Base-by-base conservation (phyloP, 2,888 invertebrate species). In the Drosophila limbata region DNA sequence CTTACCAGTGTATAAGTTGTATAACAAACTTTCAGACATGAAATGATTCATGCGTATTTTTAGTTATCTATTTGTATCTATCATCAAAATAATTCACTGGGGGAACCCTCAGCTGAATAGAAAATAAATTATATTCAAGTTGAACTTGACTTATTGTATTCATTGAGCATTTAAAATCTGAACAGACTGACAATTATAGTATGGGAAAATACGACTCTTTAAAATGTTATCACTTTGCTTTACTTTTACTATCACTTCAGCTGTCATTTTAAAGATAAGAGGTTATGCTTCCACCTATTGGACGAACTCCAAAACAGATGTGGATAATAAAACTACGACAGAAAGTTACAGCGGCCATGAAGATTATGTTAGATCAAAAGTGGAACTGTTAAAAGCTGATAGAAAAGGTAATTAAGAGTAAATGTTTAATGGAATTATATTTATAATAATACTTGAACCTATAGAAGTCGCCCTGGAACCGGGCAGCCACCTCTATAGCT, bases 401-500 rank as follows among this genome's bases (percentile, higher is more conserved):
- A 47, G 53, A 37, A 37, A 47, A 21, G 42, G 75, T 75, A 42
- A 51, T 17, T 19, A 1, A 0, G 17, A 48, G 8, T 10, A 40
- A 6, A 8, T 17, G 1, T 8, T n/a, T 4, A 2, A 4, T 6
- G 5, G 9, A 17, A 21, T n/a, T 15, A 13, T 15, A 28, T 4
- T 10, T 5, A 2, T 3, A 9, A n/a, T 4, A n/a, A 19, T 17
- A 5, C 35, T 1, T 40, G 33, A n/a, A 35, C 25, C 4, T 8
- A 1, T 21, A 83, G 85, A 59, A 15, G 56, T 73, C 3, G 50
- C 74, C n/a, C 86, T 94, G 3, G 81, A 92, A 9, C 91, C 93
- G 0, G 94, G 94, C 5, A 89, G 90, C 2, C 92, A 94, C 61
- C 92, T 92, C 1, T 93, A 93, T 71, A 92, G 91, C 1, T 94